These are phyloP conservation scores for Chouioia cunea DNA, from an alignment of 2,888 invertebrate genomes.

Conservation along the genomic window DNA sequence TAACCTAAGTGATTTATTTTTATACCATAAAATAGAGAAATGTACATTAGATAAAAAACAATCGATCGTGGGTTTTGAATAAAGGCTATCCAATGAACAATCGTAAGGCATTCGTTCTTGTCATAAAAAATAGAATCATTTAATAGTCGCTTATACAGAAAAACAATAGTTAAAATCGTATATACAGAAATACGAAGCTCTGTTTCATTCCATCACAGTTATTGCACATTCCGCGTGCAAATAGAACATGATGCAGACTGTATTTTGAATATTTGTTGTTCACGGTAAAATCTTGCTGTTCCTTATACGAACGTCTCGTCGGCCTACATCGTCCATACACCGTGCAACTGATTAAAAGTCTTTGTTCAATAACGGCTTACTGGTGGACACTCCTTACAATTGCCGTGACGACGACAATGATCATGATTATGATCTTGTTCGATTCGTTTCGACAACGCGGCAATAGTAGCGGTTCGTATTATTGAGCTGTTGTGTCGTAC, in stretches of 20 bases:
- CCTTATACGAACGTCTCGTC: background rate
- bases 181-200: constrained; percentile 48
- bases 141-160: constrained; percentile 42
- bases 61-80: too few relatives aligned
- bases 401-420: constrained; percentile 9
- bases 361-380: constrained; percentile 33
- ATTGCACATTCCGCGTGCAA: constrained; percentile 24
- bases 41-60: too few relatives aligned
- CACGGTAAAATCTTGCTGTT: background rate
- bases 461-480: background rate
- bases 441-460: background rate
- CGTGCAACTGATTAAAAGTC: constrained; percentile 10
- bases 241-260: constrained; percentile 23
- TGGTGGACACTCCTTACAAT: constrained; percentile 36
- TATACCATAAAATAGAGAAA: too few relatives aligned
- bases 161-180: constrained; percentile 44
- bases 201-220: constrained; percentile 47
- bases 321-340: constrained; percentile 7
- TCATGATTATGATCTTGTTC: background rate
- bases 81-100: too few relatives aligned
- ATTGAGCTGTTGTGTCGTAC: constrained; percentile 13
- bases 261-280: background rate
- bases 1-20: too few relatives aligned
- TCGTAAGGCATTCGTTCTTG: background rate
- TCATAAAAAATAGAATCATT: constrained; percentile 49